These are phyloP conservation scores for Erebia palarica DNA, from an alignment of 2,888 invertebrate species.

Conservation along the genomic window DNA sequence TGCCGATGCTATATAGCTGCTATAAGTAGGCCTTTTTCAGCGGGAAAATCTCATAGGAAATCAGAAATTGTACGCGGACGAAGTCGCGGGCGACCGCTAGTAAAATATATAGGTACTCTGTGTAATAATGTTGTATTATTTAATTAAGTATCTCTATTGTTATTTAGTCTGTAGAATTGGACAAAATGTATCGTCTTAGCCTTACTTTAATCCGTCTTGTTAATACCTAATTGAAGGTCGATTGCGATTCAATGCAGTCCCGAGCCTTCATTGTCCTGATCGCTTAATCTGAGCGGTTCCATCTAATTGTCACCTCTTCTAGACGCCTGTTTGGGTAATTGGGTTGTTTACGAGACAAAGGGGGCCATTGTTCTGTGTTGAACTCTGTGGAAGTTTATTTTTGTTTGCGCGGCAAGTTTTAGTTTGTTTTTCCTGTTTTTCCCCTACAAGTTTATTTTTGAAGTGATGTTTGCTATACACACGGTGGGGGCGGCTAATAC, in stretches of 20 bases:
- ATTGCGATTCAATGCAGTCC: neutral
- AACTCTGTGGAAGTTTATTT: slow-evolving; percentile 13
- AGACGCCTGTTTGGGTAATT: slow-evolving; percentile 34
- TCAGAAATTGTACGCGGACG: no score
- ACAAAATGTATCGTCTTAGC: no score
- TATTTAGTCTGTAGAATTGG: no score
- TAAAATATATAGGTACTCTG: no score
- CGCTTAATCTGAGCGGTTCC: neutral
- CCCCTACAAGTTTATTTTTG: slow-evolving; percentile 5
- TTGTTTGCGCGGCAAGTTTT: neutral
- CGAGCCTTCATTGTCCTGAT: neutral
- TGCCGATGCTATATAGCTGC: no score
- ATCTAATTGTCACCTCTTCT: slow-evolving; percentile 41
- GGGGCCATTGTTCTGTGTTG: slow-evolving; percentile 35
- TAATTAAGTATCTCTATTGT: no score
- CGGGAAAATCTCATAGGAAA: no score
- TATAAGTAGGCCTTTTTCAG: no score
- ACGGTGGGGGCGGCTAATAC: no score
- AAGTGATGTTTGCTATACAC: slow-evolving; percentile 4
- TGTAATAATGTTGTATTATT: no score
- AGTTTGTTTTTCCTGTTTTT: slow-evolving; percentile 18
- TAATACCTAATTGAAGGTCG: neutral
- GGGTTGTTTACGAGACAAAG: slow-evolving; percentile 42
- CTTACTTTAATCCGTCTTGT: no score
- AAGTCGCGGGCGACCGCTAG: no score